Evolutionary conservation across 2,888 invertebrate species (phyloP).

Genomic region (Argynnis bischoffii): DNA sequence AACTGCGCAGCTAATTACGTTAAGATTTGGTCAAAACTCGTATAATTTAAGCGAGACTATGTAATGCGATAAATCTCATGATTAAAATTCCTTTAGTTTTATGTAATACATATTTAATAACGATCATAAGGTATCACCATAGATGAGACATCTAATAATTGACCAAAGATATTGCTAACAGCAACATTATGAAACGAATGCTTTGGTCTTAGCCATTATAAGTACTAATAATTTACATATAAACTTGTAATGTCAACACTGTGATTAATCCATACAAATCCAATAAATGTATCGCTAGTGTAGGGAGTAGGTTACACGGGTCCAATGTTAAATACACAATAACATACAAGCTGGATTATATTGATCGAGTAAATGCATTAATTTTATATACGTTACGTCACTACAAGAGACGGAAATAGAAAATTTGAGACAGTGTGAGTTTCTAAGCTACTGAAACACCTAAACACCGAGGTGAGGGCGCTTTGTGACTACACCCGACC

Average conservation of each 20-base stretch:
- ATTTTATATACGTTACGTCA: constrained; percentile 48
- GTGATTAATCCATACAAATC: constrained; percentile 29
- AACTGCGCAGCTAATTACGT: constrained; percentile 33
- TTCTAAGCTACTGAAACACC: constrained; percentile 70
- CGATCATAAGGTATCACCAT: constrained; percentile 64
- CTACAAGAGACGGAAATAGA: constrained; percentile 58
- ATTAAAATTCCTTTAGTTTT: constrained; percentile 62
- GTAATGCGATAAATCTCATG: constrained; percentile 47
- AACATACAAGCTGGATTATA: constrained; percentile 65
- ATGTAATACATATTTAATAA: constrained; percentile 61
- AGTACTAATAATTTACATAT: constrained; percentile 66
- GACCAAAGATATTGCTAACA: constrained; percentile 80
- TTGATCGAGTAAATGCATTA: constrained; percentile 63
- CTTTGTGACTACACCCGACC: constrained; percentile 39
- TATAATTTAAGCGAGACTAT: constrained; percentile 40
- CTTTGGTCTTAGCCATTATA: constrained; percentile 75
- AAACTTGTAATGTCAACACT: constrained; percentile 49
- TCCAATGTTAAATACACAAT: constrained; percentile 56
- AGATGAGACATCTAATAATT: constrained; percentile 78
- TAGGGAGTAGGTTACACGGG: constrained; percentile 48
- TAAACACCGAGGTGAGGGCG: constrained; percentile 68
- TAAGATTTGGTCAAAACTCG: constrained; percentile 31
- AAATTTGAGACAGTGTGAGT: constrained; percentile 36
- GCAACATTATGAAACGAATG: constrained; percentile 70
- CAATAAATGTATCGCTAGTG: constrained; percentile 27